Evolutionary conservation across 2,797 vertebrate species (phyloP), one percentile per base, ranked within the genome.

Genomic region (Paedocypris micromegethes): DNA sequence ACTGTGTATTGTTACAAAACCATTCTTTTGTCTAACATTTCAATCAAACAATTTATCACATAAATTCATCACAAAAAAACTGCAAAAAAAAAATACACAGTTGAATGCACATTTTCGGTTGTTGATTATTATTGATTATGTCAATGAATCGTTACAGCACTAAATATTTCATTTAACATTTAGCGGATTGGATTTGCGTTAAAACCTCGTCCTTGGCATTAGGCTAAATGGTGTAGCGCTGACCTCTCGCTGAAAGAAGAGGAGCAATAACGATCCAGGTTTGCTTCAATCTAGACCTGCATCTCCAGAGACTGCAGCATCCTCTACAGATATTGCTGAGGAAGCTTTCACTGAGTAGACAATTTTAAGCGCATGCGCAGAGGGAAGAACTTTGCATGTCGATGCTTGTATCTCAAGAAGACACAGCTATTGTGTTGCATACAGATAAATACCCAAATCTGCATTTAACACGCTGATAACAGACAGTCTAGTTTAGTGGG

Each of bases 231-330:
- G n/a, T 54, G 51, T 39, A 41, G 47, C 44, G 38, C 38, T 49
- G 51, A 69, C 58, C 58, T 43, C 51, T 37, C 8, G 3, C 40
- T 44, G 5, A 67, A 40, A 39, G 48, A 61, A 9, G 5, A n/a
- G 37, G 53, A 39, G 44, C 8, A 63, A 64, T 57, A 62, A 62
- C 5, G 51, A 69, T 57, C 2, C 8, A 75, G 62, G 56, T 65
- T 63, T 64, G 51, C 43, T 67, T 61, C 60, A 43, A 47, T 56
- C 66, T 55, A 68, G 41, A 57, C 44, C 44, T 46, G 2, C 46
- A 45, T 71, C 78, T 74, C 74, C 63, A 68, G 77, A 81, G 78
- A 77, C 64, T 76, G 58, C 68, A 75, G 56, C 65, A 67, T 44
- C 43, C 54, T 72, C 64, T 64, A 65, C 63, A 73, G 80, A 79